Percentiles rank a stretch among this genome's conserved stretches.
phyloP scores from a whole-genome alignment of 1,140 invertebrate genomes.

The Scaptomyza graminum region DNA sequence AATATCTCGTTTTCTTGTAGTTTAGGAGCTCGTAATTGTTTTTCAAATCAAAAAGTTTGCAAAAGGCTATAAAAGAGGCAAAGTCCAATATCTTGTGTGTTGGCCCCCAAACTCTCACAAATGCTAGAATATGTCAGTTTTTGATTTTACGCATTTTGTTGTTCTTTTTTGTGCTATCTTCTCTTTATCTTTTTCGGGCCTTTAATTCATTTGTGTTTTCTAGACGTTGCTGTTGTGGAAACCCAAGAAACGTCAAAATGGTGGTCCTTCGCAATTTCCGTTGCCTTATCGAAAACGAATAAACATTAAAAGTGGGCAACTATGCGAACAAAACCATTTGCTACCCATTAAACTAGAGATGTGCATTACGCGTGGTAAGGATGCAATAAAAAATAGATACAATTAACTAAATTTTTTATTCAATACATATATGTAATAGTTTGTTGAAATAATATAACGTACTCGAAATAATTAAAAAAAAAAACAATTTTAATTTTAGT shows the following conservation, averaged over 20 bases:
- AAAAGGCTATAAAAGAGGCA: conserved; percentile 38
- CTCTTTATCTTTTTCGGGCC: conserved; percentile 15
- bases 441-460: too few relatives aligned
- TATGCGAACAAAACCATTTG: conserved; percentile 44
- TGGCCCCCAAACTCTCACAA: conserved; percentile 28
- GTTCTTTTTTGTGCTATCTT: conserved; percentile 43
- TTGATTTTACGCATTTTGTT: conserved; percentile 69
- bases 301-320: conserved; percentile 73
- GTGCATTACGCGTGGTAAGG: background rate
- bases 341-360: conserved; percentile 18
- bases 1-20: conserved; percentile 34
- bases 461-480: background rate
- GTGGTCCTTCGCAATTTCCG: conserved; percentile 69
- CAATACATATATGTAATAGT: too few relatives aligned
- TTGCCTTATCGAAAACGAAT: conserved; percentile 78
- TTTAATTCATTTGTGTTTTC: conserved; percentile 64
- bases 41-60: conserved; percentile 47
- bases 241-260: conserved; percentile 53
- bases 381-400: too few relatives aligned
- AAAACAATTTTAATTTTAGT: background rate
- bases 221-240: conserved; percentile 45
- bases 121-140: conserved; percentile 64
- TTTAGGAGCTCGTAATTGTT: conserved; percentile 42
- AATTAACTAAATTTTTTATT: too few relatives aligned
- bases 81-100: conserved; percentile 25